These are phyloP conservation scores for Noctua fimbriata DNA, from an alignment of 2,888 invertebrate species.

Conservation along the genomic window DNA sequence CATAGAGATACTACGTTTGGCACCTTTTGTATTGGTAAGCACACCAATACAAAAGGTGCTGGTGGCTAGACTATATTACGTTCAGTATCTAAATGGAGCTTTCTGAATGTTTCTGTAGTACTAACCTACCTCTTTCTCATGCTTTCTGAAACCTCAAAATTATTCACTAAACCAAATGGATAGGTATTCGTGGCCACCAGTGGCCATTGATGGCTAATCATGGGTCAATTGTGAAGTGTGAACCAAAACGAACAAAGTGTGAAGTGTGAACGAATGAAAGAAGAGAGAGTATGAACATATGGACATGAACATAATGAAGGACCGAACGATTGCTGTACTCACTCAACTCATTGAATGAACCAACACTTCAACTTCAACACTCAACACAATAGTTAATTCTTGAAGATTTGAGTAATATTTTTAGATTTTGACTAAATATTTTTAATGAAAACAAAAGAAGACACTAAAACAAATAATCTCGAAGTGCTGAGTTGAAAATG, in stretches of 20 bases:
- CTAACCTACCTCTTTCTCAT: no score
- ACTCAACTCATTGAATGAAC: background rate
- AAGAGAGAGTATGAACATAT: background rate
- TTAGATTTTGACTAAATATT: conserved; percentile 29
- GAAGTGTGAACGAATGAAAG: background rate
- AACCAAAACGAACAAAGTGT: background rate
- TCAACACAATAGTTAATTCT: conserved; percentile 2
- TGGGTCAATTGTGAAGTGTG: background rate
- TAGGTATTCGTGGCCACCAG: background rate
- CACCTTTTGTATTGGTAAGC: no score
- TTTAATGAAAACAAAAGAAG: conserved; percentile 46
- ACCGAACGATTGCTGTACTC: background rate
- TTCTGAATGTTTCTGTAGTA: no score
- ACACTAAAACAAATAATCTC: conserved; percentile 2
- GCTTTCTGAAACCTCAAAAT: background rate
- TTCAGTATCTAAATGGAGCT: no score
- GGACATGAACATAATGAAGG: background rate
- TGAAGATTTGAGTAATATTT: conserved; percentile 18
- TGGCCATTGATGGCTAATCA: background rate
- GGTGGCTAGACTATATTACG: no score
- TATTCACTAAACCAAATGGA: background rate
- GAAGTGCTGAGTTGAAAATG: conserved; percentile 28
- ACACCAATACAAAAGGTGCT: no score
- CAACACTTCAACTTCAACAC: background rate
- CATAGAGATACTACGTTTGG: no score